phyloP scores from a whole-genome alignment of 2,888 invertebrate species.

The Diabrotica balteata region DNA sequence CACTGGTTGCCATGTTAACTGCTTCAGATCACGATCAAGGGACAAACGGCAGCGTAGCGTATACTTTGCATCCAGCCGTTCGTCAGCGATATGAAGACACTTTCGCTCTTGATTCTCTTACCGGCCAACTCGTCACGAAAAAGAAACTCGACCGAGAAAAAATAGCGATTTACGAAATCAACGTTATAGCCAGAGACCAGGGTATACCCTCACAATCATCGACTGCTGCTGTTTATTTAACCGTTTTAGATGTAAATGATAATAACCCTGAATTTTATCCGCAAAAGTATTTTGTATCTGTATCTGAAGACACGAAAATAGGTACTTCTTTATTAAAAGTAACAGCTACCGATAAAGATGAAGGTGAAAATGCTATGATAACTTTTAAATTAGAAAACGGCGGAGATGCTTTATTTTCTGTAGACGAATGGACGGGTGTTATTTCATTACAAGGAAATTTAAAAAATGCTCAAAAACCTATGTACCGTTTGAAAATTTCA shows the following conservation, averaged over 20 bases:
- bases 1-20: slow-evolving; percentile 82
- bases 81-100: slow-evolving; percentile 83
- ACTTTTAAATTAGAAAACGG: slow-evolving; percentile 81
- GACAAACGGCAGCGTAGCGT: slow-evolving; percentile 89
- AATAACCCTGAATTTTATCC: slow-evolving; percentile 94
- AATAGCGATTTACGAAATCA: slow-evolving; percentile 78
- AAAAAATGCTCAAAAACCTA: slow-evolving; percentile 68
- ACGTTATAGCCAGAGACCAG: slow-evolving; percentile 89
- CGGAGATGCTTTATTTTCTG: slow-evolving; percentile 79
- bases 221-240: slow-evolving; percentile 83
- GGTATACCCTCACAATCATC: slow-evolving; percentile 90
- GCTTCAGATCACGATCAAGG: slow-evolving; percentile 93
- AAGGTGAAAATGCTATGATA: slow-evolving; percentile 85
- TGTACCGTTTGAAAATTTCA: slow-evolving; percentile 77
- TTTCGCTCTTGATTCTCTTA: slow-evolving; percentile 82
- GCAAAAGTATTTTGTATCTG: slow-evolving; percentile 79
- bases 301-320: slow-evolving; percentile 72
- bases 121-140: slow-evolving; percentile 83
- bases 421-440: slow-evolving; percentile 81
- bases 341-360: slow-evolving; percentile 84
- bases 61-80: slow-evolving; percentile 79
- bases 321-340: slow-evolving; percentile 77
- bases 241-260: slow-evolving; percentile 88
- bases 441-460: slow-evolving; percentile 73
- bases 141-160: slow-evolving; percentile 83